Percentiles rank a stretch among this genome's conserved stretches.
These are phyloP conservation scores for Trichacis sp. DNA, from an alignment of 2,888 invertebrate genomes.

Conservation along the genomic window DNA sequence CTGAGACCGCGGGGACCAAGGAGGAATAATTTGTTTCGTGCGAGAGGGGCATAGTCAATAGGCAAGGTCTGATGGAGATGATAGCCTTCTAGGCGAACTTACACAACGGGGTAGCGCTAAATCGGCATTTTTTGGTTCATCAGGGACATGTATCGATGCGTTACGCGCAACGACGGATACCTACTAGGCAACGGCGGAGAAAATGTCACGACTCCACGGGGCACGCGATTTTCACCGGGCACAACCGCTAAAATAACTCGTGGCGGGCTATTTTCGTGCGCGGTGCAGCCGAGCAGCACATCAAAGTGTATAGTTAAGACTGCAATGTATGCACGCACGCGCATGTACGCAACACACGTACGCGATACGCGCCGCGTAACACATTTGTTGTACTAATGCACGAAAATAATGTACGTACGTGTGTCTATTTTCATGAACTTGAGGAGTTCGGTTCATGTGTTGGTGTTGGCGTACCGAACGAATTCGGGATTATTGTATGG, in stretches of 20 bases:
- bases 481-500: too few relatives aligned
- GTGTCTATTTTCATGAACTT: neutral
- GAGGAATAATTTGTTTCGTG: too few relatives aligned
- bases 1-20: too few relatives aligned
- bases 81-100: too few relatives aligned
- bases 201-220: slow-evolving; percentile 7
- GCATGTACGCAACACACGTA: slow-evolving; percentile 29
- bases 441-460: too few relatives aligned
- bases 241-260: slow-evolving; percentile 39
- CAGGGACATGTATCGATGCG: slow-evolving; percentile 21
- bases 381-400: too few relatives aligned
- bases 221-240: slow-evolving; percentile 25
- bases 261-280: slow-evolving; percentile 41
- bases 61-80: too few relatives aligned
- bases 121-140: slow-evolving; percentile 26
- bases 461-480: too few relatives aligned
- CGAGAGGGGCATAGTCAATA: too few relatives aligned
- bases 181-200: slow-evolving; percentile 11
- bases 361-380: neutral
- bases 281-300: slow-evolving; percentile 34
- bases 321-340: slow-evolving; percentile 35
- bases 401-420: slow-evolving; percentile 14
- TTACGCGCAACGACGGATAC: slow-evolving; percentile 19
- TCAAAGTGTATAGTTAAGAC: slow-evolving; percentile 38
- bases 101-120: slow-evolving; percentile 34